Conservation (phyloP, 2,113 vertebrate species). For the Xenotilapia caudafasciata region DNA sequence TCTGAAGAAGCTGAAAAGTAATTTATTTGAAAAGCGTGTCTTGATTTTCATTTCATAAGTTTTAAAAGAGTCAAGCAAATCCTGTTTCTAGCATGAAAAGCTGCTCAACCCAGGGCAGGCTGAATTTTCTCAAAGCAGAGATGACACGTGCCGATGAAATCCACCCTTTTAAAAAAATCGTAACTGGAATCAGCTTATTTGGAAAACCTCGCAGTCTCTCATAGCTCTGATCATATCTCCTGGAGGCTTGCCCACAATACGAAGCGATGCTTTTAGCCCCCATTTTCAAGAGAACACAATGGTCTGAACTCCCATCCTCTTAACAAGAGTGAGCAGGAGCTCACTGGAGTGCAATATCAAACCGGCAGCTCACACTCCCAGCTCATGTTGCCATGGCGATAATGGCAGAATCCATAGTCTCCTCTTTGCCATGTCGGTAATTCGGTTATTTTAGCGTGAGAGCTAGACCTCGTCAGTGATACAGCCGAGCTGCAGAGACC, state of each 20-base stretch:
- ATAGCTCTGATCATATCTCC: conserved; percentile 6
- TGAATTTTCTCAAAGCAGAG: background rate
- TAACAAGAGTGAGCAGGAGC: conserved; percentile 23
- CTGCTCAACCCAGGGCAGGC: background rate
- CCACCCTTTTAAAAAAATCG: background rate
- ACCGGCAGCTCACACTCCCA: conserved; percentile 10
- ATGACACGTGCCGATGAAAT: background rate
- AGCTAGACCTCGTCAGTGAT: conserved; percentile 19
- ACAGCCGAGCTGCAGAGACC: conserved; percentile 3
- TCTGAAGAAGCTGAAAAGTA: background rate
- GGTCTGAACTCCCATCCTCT: conserved; percentile 31
- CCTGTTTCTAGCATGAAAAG: background rate
- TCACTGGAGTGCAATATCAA: conserved; percentile 47
- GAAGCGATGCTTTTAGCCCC: background rate
- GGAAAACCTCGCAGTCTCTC: background rate
- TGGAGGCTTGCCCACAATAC: background rate
- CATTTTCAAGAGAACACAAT: conserved; percentile 38
- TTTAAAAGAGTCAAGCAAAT: accelerated
- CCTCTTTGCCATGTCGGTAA: conserved; percentile 37
- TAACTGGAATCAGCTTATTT: background rate
- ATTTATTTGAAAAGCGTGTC: background rate
- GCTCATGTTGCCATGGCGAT: conserved; percentile 66
- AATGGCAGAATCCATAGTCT: conserved; percentile 48
- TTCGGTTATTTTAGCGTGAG: conserved; percentile 52
- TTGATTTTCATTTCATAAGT: background rate